Evolutionary conservation across 2,888 invertebrate genomes (phyloP), one percentile per base, ranked within the genome.

Genomic region (Limnephilus rhombicus): DNA sequence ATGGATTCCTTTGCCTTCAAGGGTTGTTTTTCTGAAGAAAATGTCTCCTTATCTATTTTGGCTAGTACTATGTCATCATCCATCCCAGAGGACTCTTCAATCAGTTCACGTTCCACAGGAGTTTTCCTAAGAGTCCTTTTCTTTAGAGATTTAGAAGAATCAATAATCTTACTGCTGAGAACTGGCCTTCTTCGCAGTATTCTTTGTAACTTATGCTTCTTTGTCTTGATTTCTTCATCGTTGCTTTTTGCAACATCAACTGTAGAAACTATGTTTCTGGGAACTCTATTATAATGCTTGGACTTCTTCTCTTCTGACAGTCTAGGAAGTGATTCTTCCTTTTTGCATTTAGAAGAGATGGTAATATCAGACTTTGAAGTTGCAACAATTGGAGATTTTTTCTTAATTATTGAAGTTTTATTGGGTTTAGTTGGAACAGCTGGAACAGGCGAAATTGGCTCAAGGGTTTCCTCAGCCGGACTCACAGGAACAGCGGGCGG

Each of bases 241-340:
- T 91, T 90, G 41, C 88, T 91, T 80, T 93, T 92, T 91, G 93
- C 92, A 82, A 92, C n/a, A 88, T 93, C 34, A 94, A 81, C 86
- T 94, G 94, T 90, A 94, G 94, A 12, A 94, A 94, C 89, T 94
- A 93, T 85, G 94, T 94, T 89, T 94, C 94, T 93, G 94, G 94
- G 68, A 94, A 91, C 91, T 93, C 94, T 85, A 92, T 94, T 29
- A 92, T 90, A 15, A 93, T 90, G 91, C 86, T 87, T 91, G 80
- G 90, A 81, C 92, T 85, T 92, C 82, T 89, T 93, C 80, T 92
- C 91, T 81, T 90, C 68, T 24, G 80, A 87, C 53, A 31, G 49
- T 49, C 34, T 80, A 82, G 88, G 89, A 29, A 29, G 53, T 49
- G 82, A 68, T 85, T 49, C 82, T 29, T 53, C 31, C 82, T 85